Base-by-base conservation (phyloP, 2,113 vertebrate genomes). In the Thinocorus orbignyianus region DNA sequence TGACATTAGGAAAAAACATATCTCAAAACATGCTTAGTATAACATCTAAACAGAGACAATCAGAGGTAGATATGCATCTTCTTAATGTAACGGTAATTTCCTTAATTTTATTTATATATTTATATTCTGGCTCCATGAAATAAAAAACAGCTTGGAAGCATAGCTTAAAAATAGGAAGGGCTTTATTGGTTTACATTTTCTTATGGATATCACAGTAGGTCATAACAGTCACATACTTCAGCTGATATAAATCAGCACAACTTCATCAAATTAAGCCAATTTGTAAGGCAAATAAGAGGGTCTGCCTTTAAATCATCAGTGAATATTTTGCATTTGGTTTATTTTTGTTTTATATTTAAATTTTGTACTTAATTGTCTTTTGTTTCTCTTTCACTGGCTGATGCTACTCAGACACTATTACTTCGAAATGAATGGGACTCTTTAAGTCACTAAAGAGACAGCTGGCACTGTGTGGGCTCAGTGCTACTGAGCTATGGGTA, bases 121-220 rank as follows among this genome's bases (percentile, higher is more conserved):
- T 97, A 69, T 95, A 86, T 93, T 94, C 71, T 93, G 93, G 52
- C 23, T 84, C 66, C 60, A 49, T 71, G 65, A 90, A 95, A 95
- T 88, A 71, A 96, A 91, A 95, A 96, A 28, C 62, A 91, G 17
- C 49, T 78, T 94, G 55, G 79, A 97, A 97, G 82, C 76, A 51
- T 69, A 97, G 66, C 69, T 94, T 81, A 52, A 81, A 94, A 88
- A 80, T 80, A 93, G 78, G 81, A 95, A 88, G 37, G 41, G 22
- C 42, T 86, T 95, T 93, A 71, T 26, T 33, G 57, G 9, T 55
- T 93, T 73, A 9, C 37, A 19, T 91, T 90, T 95, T 64, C 39
- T n/a, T 79, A 35, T 3, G 11, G 28, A 49, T 82, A 11, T 74
- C 81, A 48, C 60, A 74, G 81, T 46, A 70, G 13, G 26, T 77